phyloP scores from a whole-genome alignment of 2,888 invertebrate species.

The Pammene fasciana region DNA sequence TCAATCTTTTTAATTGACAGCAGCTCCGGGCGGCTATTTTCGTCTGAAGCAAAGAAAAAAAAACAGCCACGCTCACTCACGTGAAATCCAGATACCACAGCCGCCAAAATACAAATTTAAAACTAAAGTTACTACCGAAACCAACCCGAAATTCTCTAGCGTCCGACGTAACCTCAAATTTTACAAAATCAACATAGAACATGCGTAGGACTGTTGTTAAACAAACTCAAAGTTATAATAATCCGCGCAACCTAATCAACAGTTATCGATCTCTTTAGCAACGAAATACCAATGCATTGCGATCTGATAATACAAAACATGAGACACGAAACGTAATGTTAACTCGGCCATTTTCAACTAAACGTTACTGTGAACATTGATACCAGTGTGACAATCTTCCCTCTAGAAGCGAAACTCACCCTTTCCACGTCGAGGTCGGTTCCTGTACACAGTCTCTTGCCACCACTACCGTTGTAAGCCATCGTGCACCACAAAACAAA shows the following conservation, averaged over 20 bases:
- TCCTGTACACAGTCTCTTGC: constrained; percentile 81
- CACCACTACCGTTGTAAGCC: constrained; percentile 88
- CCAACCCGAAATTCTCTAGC: constrained; percentile 43
- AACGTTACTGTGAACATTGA: constrained; percentile 54
- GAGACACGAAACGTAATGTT: constrained; percentile 63
- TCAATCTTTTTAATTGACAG: constrained; percentile 82
- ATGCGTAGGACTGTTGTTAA: constrained; percentile 61
- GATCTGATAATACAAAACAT: constrained; percentile 62
- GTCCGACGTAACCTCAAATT: constrained; percentile 78
- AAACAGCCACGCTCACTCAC: constrained; percentile 43
- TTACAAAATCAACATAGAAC: constrained; percentile 73
- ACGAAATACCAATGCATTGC: constrained; percentile 44
- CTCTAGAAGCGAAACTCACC: constrained; percentile 64
- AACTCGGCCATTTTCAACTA: constrained; percentile 80
- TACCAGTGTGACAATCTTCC: constrained; percentile 59
- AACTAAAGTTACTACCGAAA: constrained; percentile 45
- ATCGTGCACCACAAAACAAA: constrained; percentile 86
- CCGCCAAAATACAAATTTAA: constrained; percentile 44
- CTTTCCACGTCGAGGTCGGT: constrained; percentile 80
- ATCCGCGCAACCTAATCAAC: constrained; percentile 46
- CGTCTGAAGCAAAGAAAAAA: constrained; percentile 45
- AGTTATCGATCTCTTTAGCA: constrained; percentile 46
- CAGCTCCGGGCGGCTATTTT: constrained; percentile 62
- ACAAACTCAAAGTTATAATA: constrained; percentile 51
- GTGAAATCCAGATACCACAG: constrained; percentile 39